phyloP scores from a whole-genome alignment of 2,113 vertebrate species.

The Cinclus mexicanus region DNA sequence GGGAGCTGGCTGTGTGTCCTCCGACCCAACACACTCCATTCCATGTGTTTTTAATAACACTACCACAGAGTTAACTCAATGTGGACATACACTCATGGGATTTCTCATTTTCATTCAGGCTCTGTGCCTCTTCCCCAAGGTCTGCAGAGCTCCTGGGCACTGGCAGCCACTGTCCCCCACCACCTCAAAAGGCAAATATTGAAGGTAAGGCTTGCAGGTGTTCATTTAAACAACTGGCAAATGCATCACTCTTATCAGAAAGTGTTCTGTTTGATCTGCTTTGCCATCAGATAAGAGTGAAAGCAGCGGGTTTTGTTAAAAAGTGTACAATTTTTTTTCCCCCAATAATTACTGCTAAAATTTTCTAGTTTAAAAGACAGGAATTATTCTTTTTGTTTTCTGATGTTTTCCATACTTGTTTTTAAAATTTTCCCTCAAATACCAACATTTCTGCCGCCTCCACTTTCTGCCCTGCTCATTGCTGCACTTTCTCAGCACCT shows the following conservation, averaged over 20 bases:
- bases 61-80: background rate
- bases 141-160: background rate
- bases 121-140: background rate
- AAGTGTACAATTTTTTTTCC: fast-evolving
- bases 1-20: background rate
- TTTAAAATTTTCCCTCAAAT: background rate
- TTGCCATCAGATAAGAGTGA: slow-evolving; percentile 1
- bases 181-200: slow-evolving; percentile 9
- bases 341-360: background rate
- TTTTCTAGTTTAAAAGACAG: background rate
- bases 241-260: background rate
- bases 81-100: fast-evolving
- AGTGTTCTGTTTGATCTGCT: background rate
- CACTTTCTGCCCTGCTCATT: background rate
- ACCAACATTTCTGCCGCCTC: background rate
- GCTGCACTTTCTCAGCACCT: background rate
- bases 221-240: slow-evolving; percentile 14
- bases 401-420: background rate
- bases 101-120: background rate
- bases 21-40: too few relatives aligned
- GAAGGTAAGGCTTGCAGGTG: background rate
- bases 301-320: background rate
- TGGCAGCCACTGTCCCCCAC: background rate
- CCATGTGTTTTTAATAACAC: background rate
- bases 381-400: background rate